Percentiles rank a stretch among this genome's conserved stretches.
Evolutionary conservation across 2,888 invertebrate species (phyloP).

Genomic region (Leptura quadrifasciata): DNA sequence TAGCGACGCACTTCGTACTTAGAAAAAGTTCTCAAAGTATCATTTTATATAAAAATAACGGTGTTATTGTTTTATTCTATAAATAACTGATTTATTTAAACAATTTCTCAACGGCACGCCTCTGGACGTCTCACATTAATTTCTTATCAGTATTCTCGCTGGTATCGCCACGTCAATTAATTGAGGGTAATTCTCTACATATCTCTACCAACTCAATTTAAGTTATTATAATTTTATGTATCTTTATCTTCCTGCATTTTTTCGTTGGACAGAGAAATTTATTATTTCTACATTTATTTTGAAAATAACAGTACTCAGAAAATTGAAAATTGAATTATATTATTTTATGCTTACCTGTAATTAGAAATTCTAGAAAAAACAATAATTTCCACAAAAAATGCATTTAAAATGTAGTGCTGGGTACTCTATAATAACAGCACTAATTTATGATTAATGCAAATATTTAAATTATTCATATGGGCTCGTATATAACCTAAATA

Average conservation of each 20-base stretch:
- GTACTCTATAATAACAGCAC: too few species aligned
- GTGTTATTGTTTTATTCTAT: too few species aligned
- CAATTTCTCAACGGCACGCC: background rate
- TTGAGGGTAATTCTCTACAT: slow-evolving; percentile 36
- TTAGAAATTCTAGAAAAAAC: background rate
- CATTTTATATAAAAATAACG: too few species aligned
- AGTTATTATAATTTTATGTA: slow-evolving; percentile 46
- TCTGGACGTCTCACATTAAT: slow-evolving; percentile 8
- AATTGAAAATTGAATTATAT: background rate
- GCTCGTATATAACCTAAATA: too few species aligned
- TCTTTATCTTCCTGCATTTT: slow-evolving; percentile 23
- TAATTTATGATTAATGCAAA: too few species aligned
- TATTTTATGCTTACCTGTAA: background rate
- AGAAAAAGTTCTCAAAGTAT: too few species aligned
- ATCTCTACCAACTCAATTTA: slow-evolving; percentile 30
- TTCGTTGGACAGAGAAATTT: background rate
- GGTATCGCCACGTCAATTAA: slow-evolving; percentile 37
- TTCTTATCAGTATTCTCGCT: slow-evolving; percentile 26
- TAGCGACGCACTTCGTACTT: too few species aligned
- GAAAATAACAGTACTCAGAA: background rate
- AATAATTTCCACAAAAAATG: background rate
- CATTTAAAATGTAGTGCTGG: background rate
- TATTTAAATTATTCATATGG: too few species aligned
- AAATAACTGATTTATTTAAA: too few species aligned
- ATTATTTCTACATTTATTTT: slow-evolving; percentile 33